phyloP scores from a whole-genome alignment of 2,888 invertebrate species.

The Xestobium rufovillosum region DNA sequence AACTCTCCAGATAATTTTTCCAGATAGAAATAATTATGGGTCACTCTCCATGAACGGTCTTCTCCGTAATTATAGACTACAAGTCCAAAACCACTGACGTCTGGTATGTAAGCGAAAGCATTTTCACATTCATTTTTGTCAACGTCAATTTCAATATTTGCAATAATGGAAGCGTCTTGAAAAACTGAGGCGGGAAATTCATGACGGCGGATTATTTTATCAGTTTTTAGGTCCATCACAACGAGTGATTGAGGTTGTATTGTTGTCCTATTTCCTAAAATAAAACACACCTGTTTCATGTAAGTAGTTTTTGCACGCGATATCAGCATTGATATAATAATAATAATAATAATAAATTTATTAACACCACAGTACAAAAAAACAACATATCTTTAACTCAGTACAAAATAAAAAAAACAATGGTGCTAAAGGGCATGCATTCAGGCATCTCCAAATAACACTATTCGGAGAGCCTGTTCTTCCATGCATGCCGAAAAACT shows the following conservation, averaged over 20 bases:
- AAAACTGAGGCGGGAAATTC: conserved; percentile 47
- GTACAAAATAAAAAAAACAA: too few relatives aligned
- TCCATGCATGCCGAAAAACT: too few relatives aligned
- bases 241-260: conserved; percentile 57
- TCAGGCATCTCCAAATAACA: too few relatives aligned
- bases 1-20: conserved; percentile 63
- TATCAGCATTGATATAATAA: too few relatives aligned
- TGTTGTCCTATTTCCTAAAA: conserved; percentile 44
- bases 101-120: conserved; percentile 66
- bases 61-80: conserved; percentile 45
- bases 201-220: conserved; percentile 52
- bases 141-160: conserved; percentile 63
- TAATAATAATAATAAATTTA: too few relatives aligned
- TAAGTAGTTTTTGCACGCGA: too few relatives aligned
- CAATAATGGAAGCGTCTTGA: conserved; percentile 48
- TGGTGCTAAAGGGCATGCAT: too few relatives aligned
- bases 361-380: too few relatives aligned
- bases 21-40: conserved; percentile 67
- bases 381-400: too few relatives aligned
- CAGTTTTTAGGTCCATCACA: conserved; percentile 58
- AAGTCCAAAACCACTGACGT: conserved; percentile 55
- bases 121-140: conserved; percentile 50
- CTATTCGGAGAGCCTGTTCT: too few relatives aligned
- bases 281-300: conserved; percentile 6
- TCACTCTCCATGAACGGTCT: conserved; percentile 59